phyloP scores from a whole-genome alignment of 1,140 invertebrate genomes.

The Hormaphis cornu region DNA sequence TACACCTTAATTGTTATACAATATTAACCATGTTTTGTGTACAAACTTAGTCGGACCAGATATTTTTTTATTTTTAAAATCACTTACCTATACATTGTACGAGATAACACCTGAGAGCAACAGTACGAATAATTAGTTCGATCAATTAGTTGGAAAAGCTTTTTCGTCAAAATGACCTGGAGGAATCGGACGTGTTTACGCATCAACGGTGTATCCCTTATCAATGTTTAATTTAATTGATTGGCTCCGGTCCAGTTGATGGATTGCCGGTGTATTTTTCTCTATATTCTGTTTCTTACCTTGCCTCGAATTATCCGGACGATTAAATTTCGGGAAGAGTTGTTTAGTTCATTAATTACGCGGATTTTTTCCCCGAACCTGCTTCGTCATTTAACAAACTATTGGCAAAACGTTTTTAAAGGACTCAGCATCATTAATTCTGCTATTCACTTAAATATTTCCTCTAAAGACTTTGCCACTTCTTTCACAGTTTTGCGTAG shows the following conservation, averaged over 20 bases:
- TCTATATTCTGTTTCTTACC: not conserved
- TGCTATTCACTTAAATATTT: not conserved
- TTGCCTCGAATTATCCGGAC: slow-evolving; percentile 6
- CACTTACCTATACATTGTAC: too few relatives aligned
- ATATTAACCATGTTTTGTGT: too few relatives aligned
- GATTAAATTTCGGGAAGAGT: not conserved
- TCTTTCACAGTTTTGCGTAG: too few relatives aligned
- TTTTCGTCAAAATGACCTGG: not conserved
- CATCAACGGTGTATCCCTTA: slow-evolving; percentile 12
- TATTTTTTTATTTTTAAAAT: too few relatives aligned
- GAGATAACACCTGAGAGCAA: too few relatives aligned
- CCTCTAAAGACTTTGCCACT: not conserved
- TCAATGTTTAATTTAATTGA: slow-evolving; percentile 28
- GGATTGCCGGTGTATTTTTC: slow-evolving; percentile 8
- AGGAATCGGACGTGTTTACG: slow-evolving; percentile 8
- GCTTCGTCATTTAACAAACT: slow-evolving; percentile 12
- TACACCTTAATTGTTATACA: too few relatives aligned
- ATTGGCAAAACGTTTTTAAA: slow-evolving; percentile 10
- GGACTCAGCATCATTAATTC: not conserved
- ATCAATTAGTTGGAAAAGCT: slow-evolving; percentile 24
- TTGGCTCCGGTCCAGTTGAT: not conserved
- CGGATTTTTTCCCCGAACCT: not conserved
- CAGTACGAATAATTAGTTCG: too few relatives aligned
- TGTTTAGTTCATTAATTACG: slow-evolving; percentile 26
- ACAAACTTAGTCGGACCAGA: too few relatives aligned